phyloP scores from a whole-genome alignment of 2,113 vertebrate genomes.

The Picathartes gymnocephalus region DNA sequence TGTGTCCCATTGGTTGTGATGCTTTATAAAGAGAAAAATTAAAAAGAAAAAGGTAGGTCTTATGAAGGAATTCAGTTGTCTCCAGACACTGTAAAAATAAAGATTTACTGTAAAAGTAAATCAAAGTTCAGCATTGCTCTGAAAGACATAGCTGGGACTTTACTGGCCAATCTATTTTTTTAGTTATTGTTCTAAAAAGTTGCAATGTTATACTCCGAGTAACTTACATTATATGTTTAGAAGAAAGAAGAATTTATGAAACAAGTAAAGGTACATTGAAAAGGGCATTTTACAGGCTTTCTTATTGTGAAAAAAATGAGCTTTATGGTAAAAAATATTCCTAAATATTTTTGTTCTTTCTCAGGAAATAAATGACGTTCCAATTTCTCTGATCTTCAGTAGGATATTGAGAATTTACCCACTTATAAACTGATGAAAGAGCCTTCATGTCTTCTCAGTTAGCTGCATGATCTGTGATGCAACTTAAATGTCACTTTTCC shows the following conservation, averaged over 20 bases:
- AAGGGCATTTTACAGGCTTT: neutral
- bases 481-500: neutral
- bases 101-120: neutral
- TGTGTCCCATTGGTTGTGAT: neutral
- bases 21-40: neutral
- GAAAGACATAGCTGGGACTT: neutral
- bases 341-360: neutral
- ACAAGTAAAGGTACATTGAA: neutral
- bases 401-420: neutral
- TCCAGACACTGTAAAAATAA: neutral
- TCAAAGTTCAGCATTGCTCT: neutral
- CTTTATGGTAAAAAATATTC: neutral
- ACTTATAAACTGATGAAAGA: neutral
- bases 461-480: neutral
- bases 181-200: neutral
- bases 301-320: neutral
- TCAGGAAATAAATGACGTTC: neutral
- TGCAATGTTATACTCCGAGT: neutral
- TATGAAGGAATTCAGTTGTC: neutral
- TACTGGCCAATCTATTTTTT: neutral
- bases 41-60: neutral
- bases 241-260: neutral
- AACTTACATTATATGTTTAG: neutral
- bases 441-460: neutral
- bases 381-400: neutral